Percentiles rank a stretch among this genome's conserved stretches.
These are phyloP conservation scores for Gallinago media DNA, from an alignment of 2,113 vertebrate species.

Conservation along the genomic window DNA sequence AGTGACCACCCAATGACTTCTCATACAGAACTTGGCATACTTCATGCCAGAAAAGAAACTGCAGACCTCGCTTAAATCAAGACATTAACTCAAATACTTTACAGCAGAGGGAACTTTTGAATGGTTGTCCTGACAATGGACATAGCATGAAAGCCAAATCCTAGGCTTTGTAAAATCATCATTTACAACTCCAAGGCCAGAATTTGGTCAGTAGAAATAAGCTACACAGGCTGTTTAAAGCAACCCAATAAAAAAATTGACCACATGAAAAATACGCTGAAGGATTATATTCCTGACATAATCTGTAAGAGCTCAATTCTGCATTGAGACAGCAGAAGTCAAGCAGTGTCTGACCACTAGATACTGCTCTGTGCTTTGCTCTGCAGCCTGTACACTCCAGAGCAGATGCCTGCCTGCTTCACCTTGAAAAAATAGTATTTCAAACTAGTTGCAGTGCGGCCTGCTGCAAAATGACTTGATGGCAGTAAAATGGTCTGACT, in stretches of 20 bases:
- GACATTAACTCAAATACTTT: background rate
- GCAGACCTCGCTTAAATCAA: background rate
- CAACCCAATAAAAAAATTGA: background rate
- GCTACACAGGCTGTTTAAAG: background rate
- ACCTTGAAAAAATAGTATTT: background rate
- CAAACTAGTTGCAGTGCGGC: background rate
- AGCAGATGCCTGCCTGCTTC: background rate
- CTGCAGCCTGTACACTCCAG: background rate
- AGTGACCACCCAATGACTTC: background rate
- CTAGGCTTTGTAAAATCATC: background rate
- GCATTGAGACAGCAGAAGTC: background rate
- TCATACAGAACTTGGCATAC: background rate
- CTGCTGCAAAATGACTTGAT: conserved; percentile 22
- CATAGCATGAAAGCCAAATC: background rate
- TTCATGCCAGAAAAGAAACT: background rate
- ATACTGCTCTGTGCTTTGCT: conserved; percentile 15
- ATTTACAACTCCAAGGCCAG: background rate
- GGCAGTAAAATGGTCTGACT: conserved; percentile 16
- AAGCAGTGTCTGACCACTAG: background rate
- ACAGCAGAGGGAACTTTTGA: background rate
- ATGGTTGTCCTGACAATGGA: background rate
- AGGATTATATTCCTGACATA: background rate
- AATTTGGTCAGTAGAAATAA: background rate
- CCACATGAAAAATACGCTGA: background rate
- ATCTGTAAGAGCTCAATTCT: background rate